Conservation (phyloP, 2,113 vertebrate genomes). For the Scomber colias region DNA sequence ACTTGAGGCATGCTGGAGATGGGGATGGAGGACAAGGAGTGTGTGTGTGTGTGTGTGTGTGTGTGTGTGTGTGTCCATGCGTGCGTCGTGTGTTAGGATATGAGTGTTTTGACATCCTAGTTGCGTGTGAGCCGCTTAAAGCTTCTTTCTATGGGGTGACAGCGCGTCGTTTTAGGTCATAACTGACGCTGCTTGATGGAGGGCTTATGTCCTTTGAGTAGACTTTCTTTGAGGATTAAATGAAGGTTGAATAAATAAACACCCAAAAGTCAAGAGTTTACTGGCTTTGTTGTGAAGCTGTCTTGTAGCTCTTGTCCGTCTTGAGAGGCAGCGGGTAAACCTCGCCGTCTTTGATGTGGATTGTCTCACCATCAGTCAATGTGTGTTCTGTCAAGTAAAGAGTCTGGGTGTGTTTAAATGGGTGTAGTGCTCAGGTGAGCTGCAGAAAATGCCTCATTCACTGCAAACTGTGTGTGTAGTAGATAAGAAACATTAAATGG, state of each 20-base stretch:
- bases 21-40: constrained; percentile 30
- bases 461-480: constrained; percentile 18
- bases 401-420: not conserved
- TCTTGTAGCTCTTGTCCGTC: constrained; percentile 1
- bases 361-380: constrained; percentile 8
- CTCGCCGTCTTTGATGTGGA: constrained; percentile 2
- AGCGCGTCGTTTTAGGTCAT: constrained; percentile 48
- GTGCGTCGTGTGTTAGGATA: constrained; percentile 29
- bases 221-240: constrained; percentile 60
- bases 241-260: constrained; percentile 54
- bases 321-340: constrained; percentile 9
- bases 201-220: constrained; percentile 55
- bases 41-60: constrained; percentile 3
- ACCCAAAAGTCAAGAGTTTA: constrained; percentile 56
- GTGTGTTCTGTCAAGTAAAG: not conserved
- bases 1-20: constrained; percentile 43
- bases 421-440: not conserved
- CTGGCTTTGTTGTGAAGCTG: constrained; percentile 28
- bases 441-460: not conserved
- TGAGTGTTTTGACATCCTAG: constrained; percentile 51
- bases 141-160: constrained; percentile 32
- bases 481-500: not conserved
- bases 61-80: not conserved
- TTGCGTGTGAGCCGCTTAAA: constrained; percentile 49
- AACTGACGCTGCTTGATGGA: constrained; percentile 23